These are phyloP conservation scores for Rhombomys opimus DNA, from an alignment of 2,113 vertebrate genomes.

Conservation along the genomic window DNA sequence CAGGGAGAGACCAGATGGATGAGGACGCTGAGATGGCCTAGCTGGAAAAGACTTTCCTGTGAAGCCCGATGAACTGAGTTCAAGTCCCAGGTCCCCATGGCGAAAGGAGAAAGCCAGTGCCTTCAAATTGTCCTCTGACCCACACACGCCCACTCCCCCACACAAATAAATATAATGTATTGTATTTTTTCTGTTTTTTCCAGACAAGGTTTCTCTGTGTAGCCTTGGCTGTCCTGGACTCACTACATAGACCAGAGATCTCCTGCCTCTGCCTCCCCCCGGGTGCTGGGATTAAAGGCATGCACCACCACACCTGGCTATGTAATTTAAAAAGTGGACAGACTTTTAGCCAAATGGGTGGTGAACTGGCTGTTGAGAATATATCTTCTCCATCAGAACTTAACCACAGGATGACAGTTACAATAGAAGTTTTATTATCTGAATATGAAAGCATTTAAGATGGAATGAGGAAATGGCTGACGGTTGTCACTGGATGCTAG, in stretches of 20 bases:
- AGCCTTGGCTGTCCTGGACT: no score
- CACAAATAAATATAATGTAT: background rate
- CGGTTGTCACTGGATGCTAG: background rate
- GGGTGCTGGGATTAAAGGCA: no score
- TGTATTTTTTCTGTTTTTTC: no score
- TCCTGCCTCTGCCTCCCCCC: no score
- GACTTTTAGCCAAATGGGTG: background rate
- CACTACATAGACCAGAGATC: no score
- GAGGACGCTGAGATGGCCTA: no score
- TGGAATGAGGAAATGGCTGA: background rate
- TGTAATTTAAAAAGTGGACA: background rate
- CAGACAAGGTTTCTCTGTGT: no score
- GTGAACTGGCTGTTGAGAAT: background rate
- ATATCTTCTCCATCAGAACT: background rate
- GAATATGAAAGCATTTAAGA: background rate
- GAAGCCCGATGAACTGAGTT: background rate
- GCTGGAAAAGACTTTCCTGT: background rate
- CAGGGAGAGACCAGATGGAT: background rate
- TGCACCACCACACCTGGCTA: no score
- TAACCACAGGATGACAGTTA: background rate
- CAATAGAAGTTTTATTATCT: background rate
- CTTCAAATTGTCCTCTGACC: background rate
- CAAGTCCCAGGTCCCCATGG: background rate
- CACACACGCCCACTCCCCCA: background rate
- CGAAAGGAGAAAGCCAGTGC: background rate